These are phyloP conservation scores for Nanorana parkeri DNA, from an alignment of 2,113 vertebrate species.

Conservation along the genomic window DNA sequence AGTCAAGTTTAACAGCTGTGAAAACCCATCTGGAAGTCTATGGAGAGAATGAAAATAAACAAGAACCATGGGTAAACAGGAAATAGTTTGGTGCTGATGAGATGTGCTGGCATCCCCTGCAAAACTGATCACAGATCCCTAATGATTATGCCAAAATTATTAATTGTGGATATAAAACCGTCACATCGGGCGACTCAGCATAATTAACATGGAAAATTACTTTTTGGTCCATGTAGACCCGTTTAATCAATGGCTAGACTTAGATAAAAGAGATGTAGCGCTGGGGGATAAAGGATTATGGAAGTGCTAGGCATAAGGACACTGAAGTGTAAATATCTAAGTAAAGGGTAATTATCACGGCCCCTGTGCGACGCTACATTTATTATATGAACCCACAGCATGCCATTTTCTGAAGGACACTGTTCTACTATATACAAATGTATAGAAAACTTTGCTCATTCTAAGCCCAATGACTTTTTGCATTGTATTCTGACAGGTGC, in stretches of 20 bases:
- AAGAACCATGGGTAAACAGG: neutral
- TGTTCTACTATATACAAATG: no score
- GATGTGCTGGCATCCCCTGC: neutral
- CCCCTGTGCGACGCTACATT: no score
- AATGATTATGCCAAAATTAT: slow-evolving; percentile 16
- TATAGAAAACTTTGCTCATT: no score
- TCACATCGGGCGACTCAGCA: slow-evolving; percentile 6
- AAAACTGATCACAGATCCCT: neutral
- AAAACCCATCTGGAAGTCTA: slow-evolving; percentile 98
- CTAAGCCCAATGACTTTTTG: no score
- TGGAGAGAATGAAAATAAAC: slow-evolving; percentile 56
- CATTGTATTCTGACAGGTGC: no score
- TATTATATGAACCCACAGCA: no score
- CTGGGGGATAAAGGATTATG: neutral
- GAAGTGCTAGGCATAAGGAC: neutral
- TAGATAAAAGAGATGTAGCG: neutral
- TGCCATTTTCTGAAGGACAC: no score
- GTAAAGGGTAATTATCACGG: neutral
- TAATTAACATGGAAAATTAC: slow-evolving; percentile 33
- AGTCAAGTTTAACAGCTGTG: slow-evolving; percentile 92
- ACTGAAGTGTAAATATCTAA: neutral
- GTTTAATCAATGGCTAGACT: slow-evolving; percentile 5
- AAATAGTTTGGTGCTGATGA: neutral
- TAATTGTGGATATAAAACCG: slow-evolving; percentile 13
- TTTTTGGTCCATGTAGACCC: slow-evolving; percentile 20